phyloP scores from a whole-genome alignment of 2,888 invertebrate species.

The Dione juno region DNA sequence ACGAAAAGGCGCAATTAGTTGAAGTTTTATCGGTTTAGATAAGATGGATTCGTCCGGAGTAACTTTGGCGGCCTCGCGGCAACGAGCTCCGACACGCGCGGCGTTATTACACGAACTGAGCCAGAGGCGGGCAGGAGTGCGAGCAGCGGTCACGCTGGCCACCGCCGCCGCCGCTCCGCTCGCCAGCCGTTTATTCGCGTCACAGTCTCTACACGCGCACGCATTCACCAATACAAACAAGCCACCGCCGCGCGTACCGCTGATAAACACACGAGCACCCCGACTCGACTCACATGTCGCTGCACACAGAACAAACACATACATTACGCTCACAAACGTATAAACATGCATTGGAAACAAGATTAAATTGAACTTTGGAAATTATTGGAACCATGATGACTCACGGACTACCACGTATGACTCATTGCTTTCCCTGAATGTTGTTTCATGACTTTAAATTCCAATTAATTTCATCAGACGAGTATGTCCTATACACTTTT shows the following conservation, averaged over 20 bases:
- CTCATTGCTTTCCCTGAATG: constrained; percentile 50
- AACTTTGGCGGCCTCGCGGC: constrained; percentile 67
- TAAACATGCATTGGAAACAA: constrained; percentile 27
- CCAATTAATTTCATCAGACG: neutral
- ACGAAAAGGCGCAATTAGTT: constrained; percentile 66
- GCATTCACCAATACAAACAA: constrained; percentile 77
- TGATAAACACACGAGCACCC: constrained; percentile 50
- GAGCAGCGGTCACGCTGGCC: constrained; percentile 54
- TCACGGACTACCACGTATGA: constrained; percentile 48
- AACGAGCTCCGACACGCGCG: constrained; percentile 71
- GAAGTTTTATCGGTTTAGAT: constrained; percentile 74
- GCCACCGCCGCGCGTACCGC: constrained; percentile 52
- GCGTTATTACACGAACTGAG: constrained; percentile 70
- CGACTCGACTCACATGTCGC: constrained; percentile 40
- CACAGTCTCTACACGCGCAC: constrained; percentile 75
- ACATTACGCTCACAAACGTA: constrained; percentile 27
- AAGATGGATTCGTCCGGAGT: constrained; percentile 73
- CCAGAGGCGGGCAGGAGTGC: constrained; percentile 44
- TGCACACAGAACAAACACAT: constrained; percentile 12
- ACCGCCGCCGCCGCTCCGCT: constrained; percentile 54
- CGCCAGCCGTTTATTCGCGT: constrained; percentile 76
- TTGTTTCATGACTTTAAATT: constrained; percentile 5
- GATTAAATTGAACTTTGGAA: constrained; percentile 44
- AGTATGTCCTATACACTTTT: neutral
- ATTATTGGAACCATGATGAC: constrained; percentile 51